Evolutionary conservation across 1,140 invertebrate genomes (phyloP), one percentile per base, ranked within the genome.

Genomic region (Drosophila tani): DNA sequence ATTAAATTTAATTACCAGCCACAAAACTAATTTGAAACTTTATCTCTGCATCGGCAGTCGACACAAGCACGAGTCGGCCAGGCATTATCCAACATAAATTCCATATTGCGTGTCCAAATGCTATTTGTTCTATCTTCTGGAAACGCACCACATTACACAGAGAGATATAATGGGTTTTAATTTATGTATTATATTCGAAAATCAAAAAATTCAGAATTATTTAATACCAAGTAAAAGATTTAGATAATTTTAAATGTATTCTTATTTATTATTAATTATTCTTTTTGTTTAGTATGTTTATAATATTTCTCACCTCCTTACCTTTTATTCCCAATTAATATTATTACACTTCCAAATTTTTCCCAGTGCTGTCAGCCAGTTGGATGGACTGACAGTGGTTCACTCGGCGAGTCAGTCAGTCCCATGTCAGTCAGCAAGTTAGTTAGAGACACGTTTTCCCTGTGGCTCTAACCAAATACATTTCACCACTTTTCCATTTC

Each of bases 1-100:
- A 87, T 87, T 88, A 78, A 87, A 87, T 87, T 87, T 88, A 88
- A 87, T 87, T 87, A 88, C 84, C 74, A 87, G 81, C 85, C 84
- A 78, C 84, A 88, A 87, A 87, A 87, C 84, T 84, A 87, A 87
- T 87, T 87, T 87, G 77, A 88, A 79, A 87, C 77, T 87, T 88
- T 88, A 87, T 87, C 84, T 87, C 77, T 81, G 77, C 77, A 87
- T 88, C 81, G 79, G 83, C 67, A 80, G 58, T 64, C 69, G 66
- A 67, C 46, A 67, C 53, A 47, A 63, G 70, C 67, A 82, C 80
- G 59, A 68, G 63, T 50, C 60, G 29, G 12, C 21, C 69, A 17
- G 66, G 53, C 64, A 83, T 82, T 83, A 81, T 81, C 84, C 80
- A 76, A 90, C 85, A 90, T 85, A 76, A 88, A 90, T 90, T 90